Base-by-base conservation (phyloP, 2,797 vertebrate genomes). In the Podargus strigoides region DNA sequence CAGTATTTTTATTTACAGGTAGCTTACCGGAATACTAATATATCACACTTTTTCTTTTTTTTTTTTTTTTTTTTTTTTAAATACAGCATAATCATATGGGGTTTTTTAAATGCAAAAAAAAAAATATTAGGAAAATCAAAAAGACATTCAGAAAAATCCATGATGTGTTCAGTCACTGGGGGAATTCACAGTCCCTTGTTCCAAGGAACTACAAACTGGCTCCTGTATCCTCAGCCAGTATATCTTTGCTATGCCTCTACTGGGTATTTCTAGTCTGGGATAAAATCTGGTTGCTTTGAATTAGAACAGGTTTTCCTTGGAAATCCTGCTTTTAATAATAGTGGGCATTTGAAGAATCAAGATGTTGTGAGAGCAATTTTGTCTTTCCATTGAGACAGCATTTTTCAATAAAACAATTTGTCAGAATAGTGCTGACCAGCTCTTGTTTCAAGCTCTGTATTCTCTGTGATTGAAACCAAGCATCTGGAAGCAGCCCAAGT, bases 371-470 rank as follows among this genome's bases (percentile, higher is more conserved):
- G 49, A 66, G 19, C 36, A 77, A 4, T 67, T 87, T 39, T 88
- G 41, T 64, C 59, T 89, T 89, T 60, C 68, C 44, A 56, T 69
- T 15, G 42, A 76, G 67, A 13, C 72, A 85, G 67, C 27, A 30
- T 50, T 94, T 91, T 82, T 69, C 47, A 73, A 13, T 62, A 20
- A 87, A 82, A 69, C 26, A 10, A 52, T 89, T 83, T 64, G 26
- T 93, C 76, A 93, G 67, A 74, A n/a, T 58, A 76, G 8, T 70
- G 72, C 60, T 93, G 92, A 83, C 6, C 82, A 70, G 21, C 28
- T 62, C 28, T 69, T n/a, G 27, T 89, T 87, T 74, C 49, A 15
- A 36, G 36, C 53, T 72, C 41, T 56, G 2, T 30, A 3, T 58
- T 67, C 53, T 58, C 6, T 42, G 49, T 79, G 80, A 67, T 59